These are phyloP conservation scores for Falco peregrinus DNA, from an alignment of 2,797 vertebrate genomes.

Conservation along the genomic window DNA sequence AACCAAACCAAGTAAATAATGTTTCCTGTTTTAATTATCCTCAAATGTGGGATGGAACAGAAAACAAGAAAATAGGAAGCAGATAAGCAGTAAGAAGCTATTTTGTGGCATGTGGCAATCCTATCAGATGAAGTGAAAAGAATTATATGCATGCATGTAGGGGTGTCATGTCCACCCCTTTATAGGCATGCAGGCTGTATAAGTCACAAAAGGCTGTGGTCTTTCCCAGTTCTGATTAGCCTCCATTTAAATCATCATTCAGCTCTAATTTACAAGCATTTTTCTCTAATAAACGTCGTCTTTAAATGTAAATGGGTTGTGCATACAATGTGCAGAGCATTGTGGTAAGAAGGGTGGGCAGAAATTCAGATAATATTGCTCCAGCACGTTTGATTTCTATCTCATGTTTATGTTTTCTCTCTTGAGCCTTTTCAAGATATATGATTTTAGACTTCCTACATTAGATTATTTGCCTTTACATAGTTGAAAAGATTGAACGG, in stretches of 20 bases:
- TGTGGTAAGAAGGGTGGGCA: not conserved
- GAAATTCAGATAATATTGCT: not conserved
- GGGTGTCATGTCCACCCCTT: not conserved
- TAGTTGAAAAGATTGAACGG: not conserved
- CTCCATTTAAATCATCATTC: not conserved
- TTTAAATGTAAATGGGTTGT: not conserved
- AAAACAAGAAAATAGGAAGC: not conserved
- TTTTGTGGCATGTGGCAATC: not conserved
- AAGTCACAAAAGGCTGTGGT: not conserved
- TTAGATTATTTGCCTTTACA: not conserved
- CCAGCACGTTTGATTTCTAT: not conserved
- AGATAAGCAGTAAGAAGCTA: not conserved
- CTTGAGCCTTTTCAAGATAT: not conserved
- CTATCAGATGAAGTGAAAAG: not conserved
- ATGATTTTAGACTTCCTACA: not conserved
- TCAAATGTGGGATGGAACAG: not conserved
- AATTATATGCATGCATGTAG: not conserved
- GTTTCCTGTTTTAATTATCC: not conserved
- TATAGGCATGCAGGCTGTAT: not conserved
- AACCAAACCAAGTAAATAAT: not conserved
- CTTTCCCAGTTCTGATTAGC: not conserved
- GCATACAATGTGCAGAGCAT: not conserved
- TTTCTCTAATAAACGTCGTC: not conserved
- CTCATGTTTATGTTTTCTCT: not conserved
- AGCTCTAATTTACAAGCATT: not conserved